phyloP scores from a whole-genome alignment of 2,888 invertebrate species.

The Dynastes tityus region DNA sequence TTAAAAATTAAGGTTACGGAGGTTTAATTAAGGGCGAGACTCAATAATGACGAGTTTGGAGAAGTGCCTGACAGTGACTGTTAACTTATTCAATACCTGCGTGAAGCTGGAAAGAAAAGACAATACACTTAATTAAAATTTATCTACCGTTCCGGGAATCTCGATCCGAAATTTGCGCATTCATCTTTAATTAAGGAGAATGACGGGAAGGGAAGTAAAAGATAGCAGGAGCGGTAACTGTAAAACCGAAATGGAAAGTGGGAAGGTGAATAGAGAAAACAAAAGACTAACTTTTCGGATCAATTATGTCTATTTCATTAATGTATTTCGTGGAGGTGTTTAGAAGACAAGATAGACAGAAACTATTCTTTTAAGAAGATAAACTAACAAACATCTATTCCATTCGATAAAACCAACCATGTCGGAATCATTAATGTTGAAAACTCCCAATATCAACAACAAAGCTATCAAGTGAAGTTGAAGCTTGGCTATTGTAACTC shows the following conservation, averaged over 20 bases:
- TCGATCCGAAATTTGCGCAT: slow-evolving; percentile 20
- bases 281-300: slow-evolving; percentile 5
- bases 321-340: neutral
- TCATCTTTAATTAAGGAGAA: slow-evolving; percentile 27
- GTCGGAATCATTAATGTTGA: too few relatives aligned
- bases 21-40: slow-evolving; percentile 2
- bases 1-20: slow-evolving; percentile 6
- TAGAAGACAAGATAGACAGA: too few relatives aligned
- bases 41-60: too few relatives aligned
- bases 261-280: neutral
- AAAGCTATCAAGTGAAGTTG: too few relatives aligned
- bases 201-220: neutral
- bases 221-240: neutral
- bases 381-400: too few relatives aligned
- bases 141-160: slow-evolving; percentile 3
- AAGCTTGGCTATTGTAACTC: too few relatives aligned
- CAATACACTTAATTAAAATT: slow-evolving; percentile 37
- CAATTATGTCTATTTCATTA: neutral
- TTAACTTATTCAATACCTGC: slow-evolving; percentile 29
- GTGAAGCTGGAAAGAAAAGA: neutral
- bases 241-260: neutral
- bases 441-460: too few relatives aligned
- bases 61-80: neutral
- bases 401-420: too few relatives aligned
- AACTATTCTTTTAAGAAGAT: too few relatives aligned